A percentile compares a stretch with the other conserved stretches of the same genome.
Evolutionary conservation across 2,888 invertebrate genomes (phyloP).

Genomic region (Pandemis heparana): DNA sequence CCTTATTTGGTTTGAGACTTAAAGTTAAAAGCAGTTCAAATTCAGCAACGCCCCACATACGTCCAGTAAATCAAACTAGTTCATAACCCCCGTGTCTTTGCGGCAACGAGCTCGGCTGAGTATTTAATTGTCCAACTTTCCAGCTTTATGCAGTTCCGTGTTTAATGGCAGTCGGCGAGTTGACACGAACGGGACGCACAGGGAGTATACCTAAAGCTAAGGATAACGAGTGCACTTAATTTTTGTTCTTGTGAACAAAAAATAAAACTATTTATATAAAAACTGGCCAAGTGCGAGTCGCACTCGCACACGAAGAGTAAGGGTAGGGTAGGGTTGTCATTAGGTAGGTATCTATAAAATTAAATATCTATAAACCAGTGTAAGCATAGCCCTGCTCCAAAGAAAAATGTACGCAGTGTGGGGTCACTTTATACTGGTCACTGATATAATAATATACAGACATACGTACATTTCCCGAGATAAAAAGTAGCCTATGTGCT

Average conservation of each 20-base stretch:
- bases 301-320: too few relatives aligned
- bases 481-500: too few relatives aligned
- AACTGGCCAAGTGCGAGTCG: too few relatives aligned
- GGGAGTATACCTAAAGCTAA: constrained; percentile 17
- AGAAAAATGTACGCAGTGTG: too few relatives aligned
- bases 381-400: too few relatives aligned
- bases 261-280: too few relatives aligned
- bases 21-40: constrained; percentile 1
- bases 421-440: too few relatives aligned
- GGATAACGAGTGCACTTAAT: neutral
- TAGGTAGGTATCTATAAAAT: too few relatives aligned
- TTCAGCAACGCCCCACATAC: constrained; percentile 31
- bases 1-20: neutral
- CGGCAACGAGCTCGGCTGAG: constrained; percentile 64
- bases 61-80: constrained; percentile 53
- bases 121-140: constrained; percentile 77
- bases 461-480: too few relatives aligned
- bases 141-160: constrained; percentile 68
- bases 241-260: neutral
- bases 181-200: constrained; percentile 52
- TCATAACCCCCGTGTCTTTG: constrained; percentile 59
- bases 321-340: too few relatives aligned
- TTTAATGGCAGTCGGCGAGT: constrained; percentile 66
- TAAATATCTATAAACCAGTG: too few relatives aligned
- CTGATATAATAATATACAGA: too few relatives aligned